These are phyloP conservation scores for Sebastes diploproa DNA, from an alignment of 2,797 vertebrate species.

Conservation along the genomic window DNA sequence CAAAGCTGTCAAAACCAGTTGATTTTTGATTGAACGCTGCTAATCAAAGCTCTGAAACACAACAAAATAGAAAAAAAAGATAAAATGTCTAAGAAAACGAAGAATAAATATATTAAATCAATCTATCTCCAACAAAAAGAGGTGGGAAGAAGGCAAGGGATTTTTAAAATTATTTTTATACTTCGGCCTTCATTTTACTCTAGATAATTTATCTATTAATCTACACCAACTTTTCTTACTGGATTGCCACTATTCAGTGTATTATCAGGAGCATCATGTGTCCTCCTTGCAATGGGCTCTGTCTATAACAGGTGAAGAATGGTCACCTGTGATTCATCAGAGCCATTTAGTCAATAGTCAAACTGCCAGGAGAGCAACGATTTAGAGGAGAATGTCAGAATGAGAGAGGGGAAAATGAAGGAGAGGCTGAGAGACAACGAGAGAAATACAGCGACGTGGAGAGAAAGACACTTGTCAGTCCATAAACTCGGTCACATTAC, in stretches of 20 bases:
- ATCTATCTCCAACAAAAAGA: not conserved
- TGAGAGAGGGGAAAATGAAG: not conserved
- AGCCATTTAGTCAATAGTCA: not conserved
- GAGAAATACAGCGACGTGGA: not conserved
- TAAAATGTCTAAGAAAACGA: not conserved
- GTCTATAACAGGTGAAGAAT: not conserved
- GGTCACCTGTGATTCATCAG: not conserved
- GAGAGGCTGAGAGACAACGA: not conserved
- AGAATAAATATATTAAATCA: not conserved
- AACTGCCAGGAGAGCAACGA: not conserved
- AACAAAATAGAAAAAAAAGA: not conserved
- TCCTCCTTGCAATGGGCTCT: not conserved
- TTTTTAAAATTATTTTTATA: not conserved
- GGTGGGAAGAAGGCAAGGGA: not conserved
- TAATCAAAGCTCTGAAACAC: not conserved
- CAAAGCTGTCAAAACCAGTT: not conserved
- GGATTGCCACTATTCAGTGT: not conserved
- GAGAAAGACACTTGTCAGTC: slow-evolving; percentile 10
- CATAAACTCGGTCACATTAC: not conserved
- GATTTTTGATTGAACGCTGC: not conserved
- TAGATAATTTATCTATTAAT: not conserved
- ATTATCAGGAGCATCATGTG: not conserved
- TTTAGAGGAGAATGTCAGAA: not conserved
- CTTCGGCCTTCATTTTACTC: not conserved
- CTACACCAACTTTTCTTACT: not conserved